Evolutionary conservation across 2,888 invertebrate species (phyloP).

Genomic region (Tachina fera): DNA sequence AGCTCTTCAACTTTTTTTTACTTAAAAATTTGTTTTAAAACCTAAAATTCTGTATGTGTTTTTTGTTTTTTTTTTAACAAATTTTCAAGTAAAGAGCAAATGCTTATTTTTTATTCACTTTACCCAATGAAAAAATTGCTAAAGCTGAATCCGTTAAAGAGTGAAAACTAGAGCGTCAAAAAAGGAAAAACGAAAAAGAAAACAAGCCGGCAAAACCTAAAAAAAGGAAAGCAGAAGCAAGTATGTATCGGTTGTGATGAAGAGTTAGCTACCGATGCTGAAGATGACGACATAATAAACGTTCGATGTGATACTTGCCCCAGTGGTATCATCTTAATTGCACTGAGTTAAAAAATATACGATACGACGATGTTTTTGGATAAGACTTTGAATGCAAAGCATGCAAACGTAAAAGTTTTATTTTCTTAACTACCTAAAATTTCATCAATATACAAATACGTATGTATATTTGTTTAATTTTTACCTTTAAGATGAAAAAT

Average conservation of each 20-base stretch:
- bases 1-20: neutral
- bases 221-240: constrained; percentile 17
- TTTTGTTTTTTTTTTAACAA: neutral
- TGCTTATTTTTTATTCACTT: too few species aligned
- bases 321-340: constrained; percentile 32
- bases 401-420: neutral
- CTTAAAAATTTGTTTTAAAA: too few species aligned
- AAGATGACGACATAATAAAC: constrained; percentile 7
- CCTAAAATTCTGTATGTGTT: too few species aligned
- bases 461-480: too few species aligned
- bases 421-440: too few species aligned
- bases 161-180: constrained; percentile 34
- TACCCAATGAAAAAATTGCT: constrained; percentile 9
- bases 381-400: constrained; percentile 23
- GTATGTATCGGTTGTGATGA: constrained; percentile 14
- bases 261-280: neutral
- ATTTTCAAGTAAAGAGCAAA: too few species aligned
- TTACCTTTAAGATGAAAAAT: too few species aligned
- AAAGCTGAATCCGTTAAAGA: constrained; percentile 36
- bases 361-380: neutral
- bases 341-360: constrained; percentile 16
- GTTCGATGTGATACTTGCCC: constrained; percentile 29
- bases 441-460: too few species aligned
- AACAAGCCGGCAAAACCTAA: neutral
- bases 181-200: constrained; percentile 11